These are phyloP conservation scores for Furcula furcula DNA, from an alignment of 2,888 invertebrate genomes.

Conservation along the genomic window DNA sequence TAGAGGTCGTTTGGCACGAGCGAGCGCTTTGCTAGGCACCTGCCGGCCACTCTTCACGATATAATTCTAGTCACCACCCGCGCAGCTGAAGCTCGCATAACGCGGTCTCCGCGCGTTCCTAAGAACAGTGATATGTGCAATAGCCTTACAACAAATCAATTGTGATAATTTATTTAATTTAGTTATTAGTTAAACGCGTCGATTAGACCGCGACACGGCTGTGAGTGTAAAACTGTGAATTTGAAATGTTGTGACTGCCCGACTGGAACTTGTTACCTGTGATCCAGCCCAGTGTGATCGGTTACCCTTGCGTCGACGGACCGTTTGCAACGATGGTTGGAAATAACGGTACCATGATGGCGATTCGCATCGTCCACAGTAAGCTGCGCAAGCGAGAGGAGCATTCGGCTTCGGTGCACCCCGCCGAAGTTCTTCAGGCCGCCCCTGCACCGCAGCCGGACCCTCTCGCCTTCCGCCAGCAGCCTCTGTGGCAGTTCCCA, in stretches of 20 bases:
- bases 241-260: slow-evolving; percentile 79
- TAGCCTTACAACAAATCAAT: slow-evolving; percentile 74
- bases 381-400: slow-evolving; percentile 94
- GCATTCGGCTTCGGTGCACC: slow-evolving; percentile 86
- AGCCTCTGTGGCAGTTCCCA: slow-evolving; percentile 92
- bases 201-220: slow-evolving; percentile 72
- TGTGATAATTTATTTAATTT: slow-evolving; percentile 80
- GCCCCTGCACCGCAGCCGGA: slow-evolving; percentile 74
- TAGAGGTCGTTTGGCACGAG: slow-evolving; percentile 83
- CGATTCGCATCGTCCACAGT: slow-evolving; percentile 95
- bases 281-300: slow-evolving; percentile 74
- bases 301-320: slow-evolving; percentile 72
- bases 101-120: slow-evolving; percentile 80
- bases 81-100: slow-evolving; percentile 75
- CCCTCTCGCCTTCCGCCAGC: slow-evolving; percentile 84
- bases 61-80: slow-evolving; percentile 80
- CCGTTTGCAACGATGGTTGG: slow-evolving; percentile 87
- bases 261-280: slow-evolving; percentile 77
- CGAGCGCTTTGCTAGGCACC: slow-evolving; percentile 83
- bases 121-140: slow-evolving; percentile 81
- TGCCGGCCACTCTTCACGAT: slow-evolving; percentile 78
- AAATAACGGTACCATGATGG: slow-evolving; percentile 92
- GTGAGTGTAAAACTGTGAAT: slow-evolving; percentile 77
- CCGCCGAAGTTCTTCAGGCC: slow-evolving; percentile 84
- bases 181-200: slow-evolving; percentile 69